These are phyloP conservation scores for Corapipo altera DNA, from an alignment of 2,113 vertebrate species.

Conservation along the genomic window DNA sequence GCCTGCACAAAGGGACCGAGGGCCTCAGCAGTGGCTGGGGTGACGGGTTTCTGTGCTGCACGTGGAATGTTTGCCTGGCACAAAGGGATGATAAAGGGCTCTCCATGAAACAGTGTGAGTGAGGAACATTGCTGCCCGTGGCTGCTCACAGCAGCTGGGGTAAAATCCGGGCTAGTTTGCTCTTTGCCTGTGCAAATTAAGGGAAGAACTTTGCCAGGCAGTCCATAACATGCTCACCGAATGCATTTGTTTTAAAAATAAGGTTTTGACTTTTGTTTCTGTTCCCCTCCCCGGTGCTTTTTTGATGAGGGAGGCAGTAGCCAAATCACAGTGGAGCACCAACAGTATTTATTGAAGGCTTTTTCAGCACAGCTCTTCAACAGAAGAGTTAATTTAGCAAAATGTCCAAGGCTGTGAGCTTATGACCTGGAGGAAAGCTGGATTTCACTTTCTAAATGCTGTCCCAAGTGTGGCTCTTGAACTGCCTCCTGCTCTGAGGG, in stretches of 20 bases:
- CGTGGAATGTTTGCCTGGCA: not conserved
- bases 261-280: not conserved
- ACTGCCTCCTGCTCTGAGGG: not conserved
- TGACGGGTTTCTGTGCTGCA: not conserved
- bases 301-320: not conserved
- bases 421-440: not conserved
- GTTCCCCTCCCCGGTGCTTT: not conserved
- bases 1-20: conserved; percentile 55
- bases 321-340: not conserved
- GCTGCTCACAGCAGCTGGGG: not conserved
- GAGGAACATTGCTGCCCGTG: not conserved
- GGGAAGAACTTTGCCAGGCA: not conserved
- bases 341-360: not conserved
- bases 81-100: conserved; percentile 30
- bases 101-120: not conserved
- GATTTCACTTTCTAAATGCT: not conserved
- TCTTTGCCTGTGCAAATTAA: not conserved
- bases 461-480: not conserved
- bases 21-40: conserved; percentile 41
- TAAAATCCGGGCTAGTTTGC: not conserved
- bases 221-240: not conserved
- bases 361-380: not conserved
- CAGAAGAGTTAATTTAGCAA: not conserved
- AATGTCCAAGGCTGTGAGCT: not conserved
- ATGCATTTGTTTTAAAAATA: not conserved